Base-by-base conservation (phyloP, 2,113 vertebrate genomes). In the Girardinichthys multiradiatus region DNA sequence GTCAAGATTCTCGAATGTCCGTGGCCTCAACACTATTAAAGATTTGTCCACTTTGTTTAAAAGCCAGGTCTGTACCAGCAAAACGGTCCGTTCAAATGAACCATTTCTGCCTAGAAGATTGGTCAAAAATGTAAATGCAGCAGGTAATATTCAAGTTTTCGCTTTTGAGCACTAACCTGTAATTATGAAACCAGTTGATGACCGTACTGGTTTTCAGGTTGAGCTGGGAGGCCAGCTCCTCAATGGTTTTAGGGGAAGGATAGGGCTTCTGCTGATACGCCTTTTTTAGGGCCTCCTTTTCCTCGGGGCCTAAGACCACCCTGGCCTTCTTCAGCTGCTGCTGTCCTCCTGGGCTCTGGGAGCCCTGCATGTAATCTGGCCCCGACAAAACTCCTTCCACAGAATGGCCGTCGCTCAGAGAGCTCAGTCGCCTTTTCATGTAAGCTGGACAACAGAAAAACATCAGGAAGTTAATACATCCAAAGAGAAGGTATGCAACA, bases 111-210 rank as follows among this genome's bases (percentile, higher is more conserved):
- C 31, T 33, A 33, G 31, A 10, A 39, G 12, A 39, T 12, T 39
- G 31, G 5, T 10, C 35, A 35, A 35, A 35, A 5, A 35, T 35
- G n/a, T n/a, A n/a, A n/a, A n/a, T n/a, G n/a, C 48, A 2, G 21
- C 48, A 3, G 19, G 2, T 51, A 7, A 9, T n/a, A n/a, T 54
- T 54, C 24, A 54, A 24, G 24, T 17, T 57, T 74, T 64, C 11
- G 37, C 31, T 26, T 31, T 17, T 37, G 31, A 17, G 15, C 27
- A n/a, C 85, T 90, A 76, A 99, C 98, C 98, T 97, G 95, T 99
- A 99, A 90, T 99, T 99, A 90, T 99, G 98, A 92, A 99, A 99
- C 98, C 98, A 99, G 93, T 99, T 99, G 94, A 98, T 98, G 88
- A 99, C 98, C 0, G 98, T 99, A 93, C 98, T 99, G 95, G 97